phyloP scores from a whole-genome alignment of 2,888 invertebrate genomes.

The Oscheius sp. region DNA sequence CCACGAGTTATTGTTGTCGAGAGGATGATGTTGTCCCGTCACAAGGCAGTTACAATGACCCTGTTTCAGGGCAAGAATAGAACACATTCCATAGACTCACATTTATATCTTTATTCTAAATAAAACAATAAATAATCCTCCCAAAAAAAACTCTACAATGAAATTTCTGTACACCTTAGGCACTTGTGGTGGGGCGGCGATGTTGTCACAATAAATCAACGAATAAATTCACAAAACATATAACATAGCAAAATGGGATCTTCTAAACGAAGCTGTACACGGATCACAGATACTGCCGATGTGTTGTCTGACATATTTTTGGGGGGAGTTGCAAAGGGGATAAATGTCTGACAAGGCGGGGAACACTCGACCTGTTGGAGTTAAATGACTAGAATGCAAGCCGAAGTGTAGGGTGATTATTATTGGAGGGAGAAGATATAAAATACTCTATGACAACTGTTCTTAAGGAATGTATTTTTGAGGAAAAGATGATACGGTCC shows the following conservation, averaged over 20 bases:
- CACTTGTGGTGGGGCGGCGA: conserved; percentile 29
- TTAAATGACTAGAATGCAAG: conserved; percentile 17
- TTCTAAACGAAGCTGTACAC: conserved; percentile 39
- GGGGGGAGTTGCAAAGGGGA: conserved; percentile 7
- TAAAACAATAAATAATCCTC: background rate
- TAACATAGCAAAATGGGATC: conserved; percentile 7
- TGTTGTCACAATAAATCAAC: background rate
- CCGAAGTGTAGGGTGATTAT: background rate
- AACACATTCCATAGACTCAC: too few relatives aligned
- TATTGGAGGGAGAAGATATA: background rate
- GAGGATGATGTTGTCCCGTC: too few relatives aligned
- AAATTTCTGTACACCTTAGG: conserved; percentile 25
- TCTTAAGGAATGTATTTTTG: conserved; percentile 26
- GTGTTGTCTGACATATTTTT: conserved; percentile 26
- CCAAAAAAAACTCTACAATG: conserved; percentile 7
- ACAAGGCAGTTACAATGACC: background rate
- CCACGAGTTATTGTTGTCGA: too few relatives aligned
- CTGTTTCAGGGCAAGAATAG: too few relatives aligned
- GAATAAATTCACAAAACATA: conserved; percentile 6
- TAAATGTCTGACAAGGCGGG: background rate
- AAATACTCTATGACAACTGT: conserved; percentile 27
- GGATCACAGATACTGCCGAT: conserved; percentile 39
- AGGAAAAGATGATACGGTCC: background rate
- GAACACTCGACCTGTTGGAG: background rate
- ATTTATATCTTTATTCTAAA: conserved; percentile 4